phyloP scores from a whole-genome alignment of 2,113 vertebrate genomes.

The Uria lomvia region DNA sequence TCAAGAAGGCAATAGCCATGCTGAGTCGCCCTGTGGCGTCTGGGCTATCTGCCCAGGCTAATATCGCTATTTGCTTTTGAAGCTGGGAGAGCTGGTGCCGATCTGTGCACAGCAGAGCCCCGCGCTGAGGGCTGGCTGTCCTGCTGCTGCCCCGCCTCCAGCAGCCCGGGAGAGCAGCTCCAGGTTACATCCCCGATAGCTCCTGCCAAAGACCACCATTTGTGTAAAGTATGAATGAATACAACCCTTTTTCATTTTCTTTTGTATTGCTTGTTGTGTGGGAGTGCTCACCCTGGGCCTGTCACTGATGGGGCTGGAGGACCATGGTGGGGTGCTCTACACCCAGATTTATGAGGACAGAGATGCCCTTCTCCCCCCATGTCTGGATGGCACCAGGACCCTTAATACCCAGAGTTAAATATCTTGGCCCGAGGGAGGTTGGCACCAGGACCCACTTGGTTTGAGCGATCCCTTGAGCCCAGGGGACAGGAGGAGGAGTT shows the following conservation, averaged over 20 bases:
- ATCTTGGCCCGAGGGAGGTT: not conserved
- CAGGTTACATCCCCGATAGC: not conserved
- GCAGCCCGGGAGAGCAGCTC: not conserved
- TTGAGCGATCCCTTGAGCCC: not conserved
- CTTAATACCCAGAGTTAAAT: not conserved
- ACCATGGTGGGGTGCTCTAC: not conserved
- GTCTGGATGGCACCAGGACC: not conserved
- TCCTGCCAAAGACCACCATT: not conserved
- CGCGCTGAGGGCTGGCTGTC: not conserved
- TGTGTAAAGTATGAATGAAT: not conserved
- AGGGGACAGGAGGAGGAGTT: not conserved
- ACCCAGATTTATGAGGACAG: not conserved
- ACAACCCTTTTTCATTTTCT: fast-evolving
- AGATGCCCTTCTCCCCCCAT: not conserved
- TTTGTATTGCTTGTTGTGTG: too few species aligned
- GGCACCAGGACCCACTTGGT: not conserved
- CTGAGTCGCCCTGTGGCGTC: not conserved
- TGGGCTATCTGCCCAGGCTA: not conserved
- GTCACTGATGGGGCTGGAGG: not conserved
- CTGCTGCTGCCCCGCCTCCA: not conserved
- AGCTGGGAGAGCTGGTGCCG: not conserved
- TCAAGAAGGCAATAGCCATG: fast-evolving
- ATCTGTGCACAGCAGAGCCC: not conserved
- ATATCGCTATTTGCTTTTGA: not conserved
- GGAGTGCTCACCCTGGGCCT: not conserved